phyloP scores from a whole-genome alignment of 1,140 invertebrate genomes.

The Mya arenaria region DNA sequence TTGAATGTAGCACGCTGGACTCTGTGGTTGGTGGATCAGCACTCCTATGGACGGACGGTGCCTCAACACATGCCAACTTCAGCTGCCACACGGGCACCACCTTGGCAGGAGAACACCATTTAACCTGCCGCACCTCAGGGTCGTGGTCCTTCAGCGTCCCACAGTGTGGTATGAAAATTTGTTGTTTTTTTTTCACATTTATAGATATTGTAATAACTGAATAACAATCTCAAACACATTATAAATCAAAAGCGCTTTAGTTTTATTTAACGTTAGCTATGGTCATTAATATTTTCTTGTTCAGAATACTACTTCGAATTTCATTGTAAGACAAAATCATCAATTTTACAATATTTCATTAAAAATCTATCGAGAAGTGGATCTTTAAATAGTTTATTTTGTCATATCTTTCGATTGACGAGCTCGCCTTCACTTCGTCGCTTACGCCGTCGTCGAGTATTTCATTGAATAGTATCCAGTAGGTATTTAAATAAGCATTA shows the following conservation, averaged over 20 bases:
- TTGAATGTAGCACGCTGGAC: constrained; percentile 10
- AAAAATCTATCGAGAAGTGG: no score
- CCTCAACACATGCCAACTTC: constrained; percentile 31
- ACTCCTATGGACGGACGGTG: constrained; percentile 6
- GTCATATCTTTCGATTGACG: not conserved
- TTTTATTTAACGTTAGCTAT: no score
- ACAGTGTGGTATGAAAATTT: constrained; percentile 4
- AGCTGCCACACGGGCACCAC: constrained; percentile 6
- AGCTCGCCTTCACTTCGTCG: not conserved
- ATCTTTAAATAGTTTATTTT: no score
- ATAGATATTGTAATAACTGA: no score
- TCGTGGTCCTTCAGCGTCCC: constrained; percentile 21
- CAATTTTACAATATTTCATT: no score
- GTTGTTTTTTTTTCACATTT: no score
- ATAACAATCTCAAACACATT: no score
- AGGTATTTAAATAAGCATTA: not conserved
- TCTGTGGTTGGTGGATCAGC: constrained; percentile 22
- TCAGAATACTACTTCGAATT: no score
- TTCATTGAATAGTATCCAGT: not conserved
- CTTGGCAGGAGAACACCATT: not conserved
- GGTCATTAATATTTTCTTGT: no score
- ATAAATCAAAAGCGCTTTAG: no score
- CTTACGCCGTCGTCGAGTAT: not conserved
- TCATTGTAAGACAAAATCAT: no score
- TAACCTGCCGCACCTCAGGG: constrained; percentile 6